Evolutionary conservation across 2,797 vertebrate species (phyloP).

Genomic region (Sparidentex hasta): DNA sequence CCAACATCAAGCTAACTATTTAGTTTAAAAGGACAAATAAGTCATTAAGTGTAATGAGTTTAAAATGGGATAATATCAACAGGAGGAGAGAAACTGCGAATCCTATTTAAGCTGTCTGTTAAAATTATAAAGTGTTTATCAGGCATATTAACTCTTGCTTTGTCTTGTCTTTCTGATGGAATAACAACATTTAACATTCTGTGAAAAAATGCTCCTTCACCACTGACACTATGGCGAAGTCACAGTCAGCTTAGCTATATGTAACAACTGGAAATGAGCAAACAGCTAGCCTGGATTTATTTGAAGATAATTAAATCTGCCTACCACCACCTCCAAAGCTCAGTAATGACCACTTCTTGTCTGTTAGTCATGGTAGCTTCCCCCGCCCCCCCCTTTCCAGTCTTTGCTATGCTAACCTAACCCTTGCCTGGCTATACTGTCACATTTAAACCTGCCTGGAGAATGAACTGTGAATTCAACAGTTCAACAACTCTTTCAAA

Average conservation of each 20-base stretch:
- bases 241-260: not conserved
- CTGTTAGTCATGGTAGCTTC: no score
- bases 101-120: not conserved
- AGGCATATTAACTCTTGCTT: not conserved
- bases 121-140: not conserved
- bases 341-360: not conserved
- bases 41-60: not conserved
- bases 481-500: not conserved
- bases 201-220: not conserved
- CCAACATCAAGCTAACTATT: not conserved
- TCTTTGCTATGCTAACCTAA: not conserved
- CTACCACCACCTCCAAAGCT: not conserved
- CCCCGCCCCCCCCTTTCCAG: no score
- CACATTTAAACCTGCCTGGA: not conserved
- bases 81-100: not conserved
- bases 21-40: not conserved
- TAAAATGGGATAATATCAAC: not conserved
- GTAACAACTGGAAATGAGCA: not conserved
- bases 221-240: no score
- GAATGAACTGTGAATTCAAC: not conserved
- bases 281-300: not conserved
- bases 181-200: not conserved
- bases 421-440: not conserved
- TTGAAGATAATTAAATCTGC: not conserved
- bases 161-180: not conserved